A percentile compares a stretch with the other conserved stretches of the same genome.
These are phyloP conservation scores for Taenaris catops DNA, from an alignment of 2,888 invertebrate species.

Conservation along the genomic window DNA sequence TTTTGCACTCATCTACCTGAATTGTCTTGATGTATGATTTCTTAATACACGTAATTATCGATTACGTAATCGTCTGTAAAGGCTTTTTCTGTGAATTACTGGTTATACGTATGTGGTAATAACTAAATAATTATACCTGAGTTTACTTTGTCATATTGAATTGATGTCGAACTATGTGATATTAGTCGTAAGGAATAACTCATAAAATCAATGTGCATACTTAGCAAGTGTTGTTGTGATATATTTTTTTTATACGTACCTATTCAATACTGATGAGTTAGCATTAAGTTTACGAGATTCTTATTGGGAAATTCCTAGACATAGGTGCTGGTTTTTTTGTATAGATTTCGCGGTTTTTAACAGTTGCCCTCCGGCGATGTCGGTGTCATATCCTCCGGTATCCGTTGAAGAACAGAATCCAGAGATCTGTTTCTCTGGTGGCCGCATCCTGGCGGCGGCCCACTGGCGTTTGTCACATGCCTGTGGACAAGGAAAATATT, in stretches of 20 bases:
- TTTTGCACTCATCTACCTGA: conserved; percentile 33
- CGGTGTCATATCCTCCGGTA: conserved; percentile 89
- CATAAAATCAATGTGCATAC: no score
- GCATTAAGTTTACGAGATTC: no score
- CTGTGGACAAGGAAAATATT: conserved; percentile 49
- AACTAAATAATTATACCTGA: conserved; percentile 11
- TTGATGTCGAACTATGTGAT: no score
- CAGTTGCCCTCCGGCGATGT: conserved; percentile 69
- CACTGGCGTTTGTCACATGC: conserved; percentile 67
- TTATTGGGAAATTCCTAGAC: no score
- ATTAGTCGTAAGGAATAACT: no score
- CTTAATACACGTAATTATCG: conserved; percentile 23
- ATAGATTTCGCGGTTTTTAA: no score
- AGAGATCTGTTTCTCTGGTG: conserved; percentile 94
- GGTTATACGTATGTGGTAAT: conserved; percentile 10
- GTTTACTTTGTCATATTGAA: background rate
- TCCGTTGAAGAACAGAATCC: conserved; percentile 93
- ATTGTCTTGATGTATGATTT: conserved; percentile 22
- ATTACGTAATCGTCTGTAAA: conserved; percentile 17
- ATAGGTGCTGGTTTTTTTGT: no score
- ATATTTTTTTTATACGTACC: no score
- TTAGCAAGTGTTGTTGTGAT: no score
- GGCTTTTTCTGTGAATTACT: conserved; percentile 16
- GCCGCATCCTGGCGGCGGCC: conserved; percentile 79
- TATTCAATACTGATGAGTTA: no score